These are phyloP conservation scores for Baryphthengus martii DNA, from an alignment of 2,113 vertebrate species.

Conservation along the genomic window DNA sequence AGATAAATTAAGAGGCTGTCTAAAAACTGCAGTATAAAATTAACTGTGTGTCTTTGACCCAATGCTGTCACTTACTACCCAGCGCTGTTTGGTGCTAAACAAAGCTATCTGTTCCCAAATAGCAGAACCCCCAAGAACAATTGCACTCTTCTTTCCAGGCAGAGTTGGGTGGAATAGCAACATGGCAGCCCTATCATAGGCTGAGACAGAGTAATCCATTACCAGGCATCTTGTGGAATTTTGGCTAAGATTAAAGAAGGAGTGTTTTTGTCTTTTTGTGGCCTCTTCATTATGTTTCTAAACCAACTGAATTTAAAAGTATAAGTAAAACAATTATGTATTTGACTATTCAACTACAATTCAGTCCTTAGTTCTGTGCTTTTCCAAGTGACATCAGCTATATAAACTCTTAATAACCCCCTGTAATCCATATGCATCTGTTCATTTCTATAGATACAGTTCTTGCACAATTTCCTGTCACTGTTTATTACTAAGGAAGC, in stretches of 20 bases:
- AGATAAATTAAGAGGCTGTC: background rate
- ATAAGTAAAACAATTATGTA: background rate
- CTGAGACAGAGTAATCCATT: background rate
- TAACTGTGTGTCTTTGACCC: background rate
- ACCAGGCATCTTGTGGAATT: background rate
- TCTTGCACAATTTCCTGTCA: background rate
- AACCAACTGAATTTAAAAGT: background rate
- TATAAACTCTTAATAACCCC: background rate
- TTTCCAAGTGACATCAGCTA: background rate
- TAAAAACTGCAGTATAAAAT: background rate
- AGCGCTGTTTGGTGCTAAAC: background rate
- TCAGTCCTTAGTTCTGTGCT: background rate
- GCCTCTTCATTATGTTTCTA: background rate
- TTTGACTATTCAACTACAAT: background rate
- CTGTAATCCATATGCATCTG: background rate
- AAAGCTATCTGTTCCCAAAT: background rate
- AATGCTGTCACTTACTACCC: background rate
- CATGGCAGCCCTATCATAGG: background rate
- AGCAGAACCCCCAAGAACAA: fast-evolving
- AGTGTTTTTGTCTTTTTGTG: fast-evolving
- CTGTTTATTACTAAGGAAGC: background rate
- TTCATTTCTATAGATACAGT: background rate
- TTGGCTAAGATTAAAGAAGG: background rate
- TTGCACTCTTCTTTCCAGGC: background rate
- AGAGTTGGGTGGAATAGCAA: background rate